Conservation (phyloP, 1,140 invertebrate species). For the Lepidostoma basale region DNA sequence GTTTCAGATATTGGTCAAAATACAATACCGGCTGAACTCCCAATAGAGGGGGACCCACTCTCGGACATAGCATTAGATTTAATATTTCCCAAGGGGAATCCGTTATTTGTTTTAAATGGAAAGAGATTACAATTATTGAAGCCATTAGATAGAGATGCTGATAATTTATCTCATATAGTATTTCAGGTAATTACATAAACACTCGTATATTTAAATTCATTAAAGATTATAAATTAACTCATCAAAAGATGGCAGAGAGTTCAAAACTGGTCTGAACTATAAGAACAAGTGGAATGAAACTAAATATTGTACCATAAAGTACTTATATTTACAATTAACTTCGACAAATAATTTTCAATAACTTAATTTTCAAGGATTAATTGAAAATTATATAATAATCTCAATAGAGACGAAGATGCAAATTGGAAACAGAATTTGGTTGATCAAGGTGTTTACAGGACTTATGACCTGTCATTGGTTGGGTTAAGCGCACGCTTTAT, state of each 20-base stretch:
- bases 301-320: neutral
- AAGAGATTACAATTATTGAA: slow-evolving; percentile 79
- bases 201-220: no score
- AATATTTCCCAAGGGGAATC: slow-evolving; percentile 75
- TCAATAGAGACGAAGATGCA: no score
- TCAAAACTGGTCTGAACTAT: no score
- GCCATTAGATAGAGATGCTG: slow-evolving; percentile 83
- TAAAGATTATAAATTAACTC: no score
- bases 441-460: no score
- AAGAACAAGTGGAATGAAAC: neutral
- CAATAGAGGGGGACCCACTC: slow-evolving; percentile 80
- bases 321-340: neutral
- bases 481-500: no score
- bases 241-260: no score
- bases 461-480: no score
- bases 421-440: no score
- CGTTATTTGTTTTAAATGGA: slow-evolving; percentile 80
- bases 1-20: slow-evolving; percentile 79
- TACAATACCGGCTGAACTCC: slow-evolving; percentile 78
- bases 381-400: no score
- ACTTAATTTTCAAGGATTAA: no score
- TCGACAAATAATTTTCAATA: neutral
- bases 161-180: slow-evolving; percentile 84
- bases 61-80: slow-evolving; percentile 80
- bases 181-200: slow-evolving; percentile 81